These are phyloP conservation scores for Oryzias celebensis DNA, from an alignment of 2,113 vertebrate genomes.

Conservation along the genomic window DNA sequence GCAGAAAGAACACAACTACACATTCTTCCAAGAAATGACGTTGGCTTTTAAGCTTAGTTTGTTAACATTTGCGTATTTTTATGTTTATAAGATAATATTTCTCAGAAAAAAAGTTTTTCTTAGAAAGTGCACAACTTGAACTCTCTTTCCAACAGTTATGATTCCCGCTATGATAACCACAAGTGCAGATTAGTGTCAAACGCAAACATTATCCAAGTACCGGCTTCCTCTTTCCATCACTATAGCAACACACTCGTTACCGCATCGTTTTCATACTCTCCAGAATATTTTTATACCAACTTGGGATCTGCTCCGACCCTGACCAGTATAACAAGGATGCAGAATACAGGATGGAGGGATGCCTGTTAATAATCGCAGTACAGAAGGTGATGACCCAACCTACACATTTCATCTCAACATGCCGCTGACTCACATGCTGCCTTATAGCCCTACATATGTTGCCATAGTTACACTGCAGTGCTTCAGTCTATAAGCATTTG, in stretches of 20 bases:
- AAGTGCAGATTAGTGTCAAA: background rate
- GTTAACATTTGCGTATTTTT: no score
- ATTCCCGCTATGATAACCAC: background rate
- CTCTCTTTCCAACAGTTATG: background rate
- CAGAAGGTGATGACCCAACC: slow-evolving; percentile 40
- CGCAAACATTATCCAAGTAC: background rate
- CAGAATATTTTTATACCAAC: background rate
- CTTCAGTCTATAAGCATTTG: slow-evolving; percentile 22
- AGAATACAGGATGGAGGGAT: no score
- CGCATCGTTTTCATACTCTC: background rate
- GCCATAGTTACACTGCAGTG: slow-evolving; percentile 58
- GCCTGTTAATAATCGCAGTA: background rate
- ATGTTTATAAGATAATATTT: no score
- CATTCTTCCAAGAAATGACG: background rate
- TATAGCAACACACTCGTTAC: slow-evolving; percentile 1
- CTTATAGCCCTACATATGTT: slow-evolving; percentile 51
- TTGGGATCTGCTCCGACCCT: no score
- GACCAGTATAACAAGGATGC: no score
- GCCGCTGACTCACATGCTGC: slow-evolving; percentile 31
- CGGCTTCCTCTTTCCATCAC: background rate
- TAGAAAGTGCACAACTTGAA: slow-evolving; percentile 36
- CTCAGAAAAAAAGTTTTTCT: background rate
- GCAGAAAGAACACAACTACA: no score
- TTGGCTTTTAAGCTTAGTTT: background rate
- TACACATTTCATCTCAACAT: slow-evolving; percentile 48